Percentiles rank a stretch among this genome's conserved stretches.
Conservation (phyloP, 2,113 vertebrate genomes). For the Ptychochromis oligacanthus region DNA sequence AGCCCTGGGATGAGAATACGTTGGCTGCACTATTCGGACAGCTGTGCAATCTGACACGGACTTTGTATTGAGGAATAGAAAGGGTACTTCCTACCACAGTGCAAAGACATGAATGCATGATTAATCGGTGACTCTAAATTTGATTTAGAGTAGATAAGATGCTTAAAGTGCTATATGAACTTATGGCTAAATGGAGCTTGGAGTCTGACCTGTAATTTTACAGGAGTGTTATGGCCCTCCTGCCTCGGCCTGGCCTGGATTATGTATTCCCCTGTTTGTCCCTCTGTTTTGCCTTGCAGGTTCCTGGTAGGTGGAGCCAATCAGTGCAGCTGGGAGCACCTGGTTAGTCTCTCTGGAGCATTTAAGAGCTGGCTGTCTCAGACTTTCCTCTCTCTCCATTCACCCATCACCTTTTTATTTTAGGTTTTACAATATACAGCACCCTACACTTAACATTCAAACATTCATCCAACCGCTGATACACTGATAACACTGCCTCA, state of each 20-base stretch:
- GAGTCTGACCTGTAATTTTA: background rate
- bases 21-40: no score
- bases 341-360: background rate
- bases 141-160: no score
- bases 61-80: no score
- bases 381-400: background rate
- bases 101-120: no score
- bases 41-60: no score
- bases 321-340: background rate
- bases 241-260: background rate
- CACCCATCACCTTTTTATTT: background rate
- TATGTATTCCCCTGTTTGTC: background rate
- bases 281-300: slow-evolving; percentile 4
- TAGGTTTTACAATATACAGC: background rate
- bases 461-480: background rate
- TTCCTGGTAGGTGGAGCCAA: background rate
- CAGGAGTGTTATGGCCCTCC: background rate
- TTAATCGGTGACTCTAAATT: no score
- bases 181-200: no score
- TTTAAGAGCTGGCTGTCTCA: background rate
- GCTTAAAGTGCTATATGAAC: no score
- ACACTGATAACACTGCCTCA: background rate
- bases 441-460: background rate
- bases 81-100: no score
- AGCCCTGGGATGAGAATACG: no score